Conservation (phyloP, 2,113 vertebrate genomes). For the Hassar affinis region DNA sequence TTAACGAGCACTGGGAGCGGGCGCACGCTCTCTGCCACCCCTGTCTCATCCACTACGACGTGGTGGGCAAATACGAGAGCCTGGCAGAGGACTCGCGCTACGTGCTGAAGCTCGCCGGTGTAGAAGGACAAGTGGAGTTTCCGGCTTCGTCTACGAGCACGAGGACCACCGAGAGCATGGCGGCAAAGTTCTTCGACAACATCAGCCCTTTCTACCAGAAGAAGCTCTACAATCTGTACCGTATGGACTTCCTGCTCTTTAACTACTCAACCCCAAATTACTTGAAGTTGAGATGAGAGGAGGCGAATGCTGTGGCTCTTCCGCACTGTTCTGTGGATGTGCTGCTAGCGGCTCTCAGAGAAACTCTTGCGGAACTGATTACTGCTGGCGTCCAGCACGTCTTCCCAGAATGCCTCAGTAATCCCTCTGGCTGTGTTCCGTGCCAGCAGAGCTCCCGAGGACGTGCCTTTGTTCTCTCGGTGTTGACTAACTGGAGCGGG, state of each 20-base stretch:
- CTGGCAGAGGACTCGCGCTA: constrained; percentile 82
- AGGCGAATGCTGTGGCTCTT: background rate
- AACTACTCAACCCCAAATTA: constrained; percentile 90
- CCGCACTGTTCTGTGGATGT: background rate
- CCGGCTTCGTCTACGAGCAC: constrained; percentile 77
- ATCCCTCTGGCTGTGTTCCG: constrained; percentile 29
- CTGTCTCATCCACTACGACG: constrained; percentile 87
- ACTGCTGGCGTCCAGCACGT: constrained; percentile 18
- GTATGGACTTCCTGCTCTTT: constrained; percentile 94
- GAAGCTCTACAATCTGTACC: constrained; percentile 90
- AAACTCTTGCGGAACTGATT: constrained; percentile 21
- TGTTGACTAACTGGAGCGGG: constrained; percentile 45
- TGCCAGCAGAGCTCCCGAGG: background rate
- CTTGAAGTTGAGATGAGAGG: constrained; percentile 70
- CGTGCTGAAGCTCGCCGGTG: constrained; percentile 79
- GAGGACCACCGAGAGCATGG: constrained; percentile 75
- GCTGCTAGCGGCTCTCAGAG: background rate
- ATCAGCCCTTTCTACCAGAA: constrained; percentile 90
- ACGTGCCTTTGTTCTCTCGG: constrained; percentile 42
- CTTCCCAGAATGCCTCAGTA: constrained; percentile 21
- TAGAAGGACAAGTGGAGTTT: constrained; percentile 71
- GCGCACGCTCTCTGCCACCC: constrained; percentile 92
- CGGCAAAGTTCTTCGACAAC: constrained; percentile 81
- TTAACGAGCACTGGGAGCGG: constrained; percentile 96
- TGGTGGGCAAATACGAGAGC: constrained; percentile 94